Evolutionary conservation across 2,797 vertebrate genomes (phyloP).

Genomic region (Paratrypauchen microcephalus): DNA sequence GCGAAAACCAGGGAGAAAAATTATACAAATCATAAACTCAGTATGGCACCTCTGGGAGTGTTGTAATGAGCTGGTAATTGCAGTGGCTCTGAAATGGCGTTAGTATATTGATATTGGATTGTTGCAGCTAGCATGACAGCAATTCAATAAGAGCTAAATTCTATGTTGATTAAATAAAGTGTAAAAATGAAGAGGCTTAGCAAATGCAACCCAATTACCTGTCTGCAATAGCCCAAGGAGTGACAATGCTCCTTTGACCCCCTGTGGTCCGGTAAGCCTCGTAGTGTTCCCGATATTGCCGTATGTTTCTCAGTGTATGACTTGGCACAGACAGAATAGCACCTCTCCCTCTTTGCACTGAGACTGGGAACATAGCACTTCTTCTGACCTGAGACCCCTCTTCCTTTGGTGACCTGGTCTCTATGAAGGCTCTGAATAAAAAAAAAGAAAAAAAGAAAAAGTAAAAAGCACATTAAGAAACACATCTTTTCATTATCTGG

Average conservation of each 20-base stretch:
- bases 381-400: conserved; percentile 34
- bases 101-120: not conserved
- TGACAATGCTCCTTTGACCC: conserved; percentile 82
- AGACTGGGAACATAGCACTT: conserved; percentile 24
- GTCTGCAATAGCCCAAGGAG: conserved; percentile 86
- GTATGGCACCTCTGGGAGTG: conserved; percentile 17
- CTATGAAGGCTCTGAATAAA: conserved; percentile 56
- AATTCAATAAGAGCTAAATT: not conserved
- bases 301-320: conserved; percentile 76
- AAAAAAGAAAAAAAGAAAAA: conserved; percentile 13
- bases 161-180: not conserved
- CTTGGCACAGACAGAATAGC: conserved; percentile 75
- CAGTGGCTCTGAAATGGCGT: not conserved
- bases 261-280: conserved; percentile 78
- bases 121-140: not conserved
- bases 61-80: conserved; percentile 11
- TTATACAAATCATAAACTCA: conserved; percentile 28
- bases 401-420: conserved; percentile 59
- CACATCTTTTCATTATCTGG: conserved; percentile 31
- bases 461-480: conserved; percentile 4
- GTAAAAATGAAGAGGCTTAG: not conserved
- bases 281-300: conserved; percentile 78
- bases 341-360: conserved; percentile 26
- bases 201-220: conserved; percentile 72
- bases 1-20: conserved; percentile 29